A percentile compares a stretch with the other conserved stretches of the same genome.
These are phyloP conservation scores for Zonotrichia albicollis DNA, from an alignment of 2,797 vertebrate species.

Conservation along the genomic window DNA sequence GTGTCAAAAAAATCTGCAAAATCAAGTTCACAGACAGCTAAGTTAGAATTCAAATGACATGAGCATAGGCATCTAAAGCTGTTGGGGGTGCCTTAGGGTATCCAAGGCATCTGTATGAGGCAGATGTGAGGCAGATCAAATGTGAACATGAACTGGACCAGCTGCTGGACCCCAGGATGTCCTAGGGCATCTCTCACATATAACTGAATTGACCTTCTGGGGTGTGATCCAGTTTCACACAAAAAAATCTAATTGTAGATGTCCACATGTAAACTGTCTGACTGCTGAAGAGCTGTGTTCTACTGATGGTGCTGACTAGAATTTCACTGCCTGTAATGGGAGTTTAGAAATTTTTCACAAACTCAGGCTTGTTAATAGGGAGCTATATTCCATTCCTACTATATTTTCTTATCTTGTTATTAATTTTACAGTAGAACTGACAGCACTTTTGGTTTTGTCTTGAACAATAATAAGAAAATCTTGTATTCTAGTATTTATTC, in stretches of 20 bases:
- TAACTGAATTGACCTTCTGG: neutral
- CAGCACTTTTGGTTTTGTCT: neutral
- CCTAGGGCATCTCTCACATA: neutral
- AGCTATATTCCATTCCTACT: neutral
- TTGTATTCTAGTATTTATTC: neutral
- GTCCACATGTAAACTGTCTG: neutral
- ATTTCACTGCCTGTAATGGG: neutral
- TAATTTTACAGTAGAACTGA: neutral
- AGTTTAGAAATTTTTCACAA: neutral
- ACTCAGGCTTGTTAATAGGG: neutral
- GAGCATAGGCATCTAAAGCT: neutral
- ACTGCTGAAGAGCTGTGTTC: neutral
- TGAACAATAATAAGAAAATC: neutral
- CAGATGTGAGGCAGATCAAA: neutral
- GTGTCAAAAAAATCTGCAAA: neutral
- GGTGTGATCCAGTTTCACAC: neutral
- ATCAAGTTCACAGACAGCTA: neutral
- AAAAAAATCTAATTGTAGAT: neutral
- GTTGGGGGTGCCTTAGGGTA: neutral
- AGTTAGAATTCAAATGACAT: neutral
- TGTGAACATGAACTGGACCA: neutral
- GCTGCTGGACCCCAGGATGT: neutral
- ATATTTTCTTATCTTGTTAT: neutral
- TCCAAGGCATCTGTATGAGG: neutral
- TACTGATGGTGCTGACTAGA: neutral